Conservation (phyloP, 2,113 vertebrate genomes). For the Gnathonemus longibarbis region DNA sequence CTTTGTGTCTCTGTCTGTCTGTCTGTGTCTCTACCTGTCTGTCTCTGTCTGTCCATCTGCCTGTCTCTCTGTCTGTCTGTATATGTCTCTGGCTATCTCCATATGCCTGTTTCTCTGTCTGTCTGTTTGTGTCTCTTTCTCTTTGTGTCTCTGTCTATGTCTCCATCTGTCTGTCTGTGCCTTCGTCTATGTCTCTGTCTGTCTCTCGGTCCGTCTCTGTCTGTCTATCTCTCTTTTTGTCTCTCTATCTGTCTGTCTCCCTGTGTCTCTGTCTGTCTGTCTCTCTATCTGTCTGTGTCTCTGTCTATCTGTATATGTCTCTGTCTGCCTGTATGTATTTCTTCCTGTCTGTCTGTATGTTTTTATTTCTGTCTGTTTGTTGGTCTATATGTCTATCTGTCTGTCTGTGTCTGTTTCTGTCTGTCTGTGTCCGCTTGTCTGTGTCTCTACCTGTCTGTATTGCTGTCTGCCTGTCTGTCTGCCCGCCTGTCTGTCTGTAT, state of each 20-base stretch:
- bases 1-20: not conserved
- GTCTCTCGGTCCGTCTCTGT: not conserved
- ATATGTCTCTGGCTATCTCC: not conserved
- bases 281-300: not conserved
- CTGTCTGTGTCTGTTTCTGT: not conserved
- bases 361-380: not conserved
- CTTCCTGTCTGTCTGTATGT: conserved; percentile 18
- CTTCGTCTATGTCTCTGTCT: not conserved
- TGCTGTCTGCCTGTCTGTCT: conserved; percentile 12
- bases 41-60: not conserved
- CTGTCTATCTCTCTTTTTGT: not conserved
- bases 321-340: conserved; percentile 10
- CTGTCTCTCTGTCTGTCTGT: not conserved
- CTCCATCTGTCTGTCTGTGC: not conserved
- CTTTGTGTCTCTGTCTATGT: not conserved
- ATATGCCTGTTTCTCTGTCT: no score
- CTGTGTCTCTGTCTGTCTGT: not conserved
- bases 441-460: not conserved
- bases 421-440: not conserved
- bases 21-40: not conserved
- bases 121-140: not conserved
- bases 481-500: conserved; percentile 22
- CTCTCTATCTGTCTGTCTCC: not conserved
- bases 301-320: not conserved
- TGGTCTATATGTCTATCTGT: not conserved